Conservation (phyloP, 2,113 vertebrate genomes). For the Varanus salvator region DNA sequence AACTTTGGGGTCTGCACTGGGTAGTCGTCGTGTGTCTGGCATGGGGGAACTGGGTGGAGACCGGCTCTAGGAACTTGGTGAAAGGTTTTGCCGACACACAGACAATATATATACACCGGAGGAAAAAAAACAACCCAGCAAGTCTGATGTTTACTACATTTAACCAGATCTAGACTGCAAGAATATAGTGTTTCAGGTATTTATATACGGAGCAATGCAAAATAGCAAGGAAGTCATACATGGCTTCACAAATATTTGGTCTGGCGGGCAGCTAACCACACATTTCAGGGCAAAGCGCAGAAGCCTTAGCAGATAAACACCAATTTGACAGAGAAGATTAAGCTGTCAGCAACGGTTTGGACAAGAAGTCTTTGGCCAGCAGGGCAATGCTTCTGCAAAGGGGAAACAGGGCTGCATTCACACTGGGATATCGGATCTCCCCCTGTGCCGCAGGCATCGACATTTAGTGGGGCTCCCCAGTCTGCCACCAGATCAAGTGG, state of each 20-base stretch:
- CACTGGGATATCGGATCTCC: background rate
- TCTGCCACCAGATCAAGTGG: too few species aligned
- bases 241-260: conserved; percentile 9
- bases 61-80: background rate
- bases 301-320: conserved; percentile 7
- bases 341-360: background rate
- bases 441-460: background rate
- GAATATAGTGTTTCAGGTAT: background rate
- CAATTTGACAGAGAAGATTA: background rate
- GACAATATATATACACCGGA: background rate
- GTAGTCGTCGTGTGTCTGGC: too few species aligned
- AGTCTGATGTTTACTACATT: background rate
- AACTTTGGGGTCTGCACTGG: too few species aligned
- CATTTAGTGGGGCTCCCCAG: background rate
- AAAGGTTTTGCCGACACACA: background rate
- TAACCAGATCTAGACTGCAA: background rate
- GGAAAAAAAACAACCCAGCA: too few species aligned
- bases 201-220: background rate
- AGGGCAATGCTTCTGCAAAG: background rate
- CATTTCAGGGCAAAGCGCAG: background rate
- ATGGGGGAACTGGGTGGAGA: too few species aligned
- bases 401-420: background rate
- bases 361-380: background rate
- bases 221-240: background rate
- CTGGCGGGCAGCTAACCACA: background rate